Conservation (phyloP, 2,888 invertebrate species). For the Atethmia centrago region DNA sequence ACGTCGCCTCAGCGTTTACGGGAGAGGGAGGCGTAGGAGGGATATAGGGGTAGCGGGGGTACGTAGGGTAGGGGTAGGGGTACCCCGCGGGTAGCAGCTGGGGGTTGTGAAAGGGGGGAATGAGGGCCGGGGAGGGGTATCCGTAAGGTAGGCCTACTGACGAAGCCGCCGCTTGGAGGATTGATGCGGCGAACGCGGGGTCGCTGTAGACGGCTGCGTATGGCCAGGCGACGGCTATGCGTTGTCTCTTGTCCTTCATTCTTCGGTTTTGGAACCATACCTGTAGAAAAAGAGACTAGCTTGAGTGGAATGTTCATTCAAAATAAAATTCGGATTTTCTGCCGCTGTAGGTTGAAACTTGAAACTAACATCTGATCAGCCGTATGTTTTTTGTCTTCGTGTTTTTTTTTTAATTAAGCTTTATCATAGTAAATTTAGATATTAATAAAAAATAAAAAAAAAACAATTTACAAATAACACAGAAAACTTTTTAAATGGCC, state of each 20-base stretch:
- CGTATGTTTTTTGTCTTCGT: too few relatives aligned
- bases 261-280: constrained; percentile 99
- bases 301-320: constrained; percentile 28
- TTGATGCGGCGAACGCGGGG: constrained; percentile 97
- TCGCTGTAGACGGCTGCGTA: constrained; percentile 98
- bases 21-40: constrained; percentile 88
- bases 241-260: constrained; percentile 99
- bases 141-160: constrained; percentile 92
- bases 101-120: constrained; percentile 90
- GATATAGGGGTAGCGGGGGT: constrained; percentile 89
- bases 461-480: too few relatives aligned
- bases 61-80: constrained; percentile 90
- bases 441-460: too few relatives aligned
- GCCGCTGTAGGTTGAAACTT: too few relatives aligned
- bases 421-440: too few relatives aligned
- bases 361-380: too few relatives aligned
- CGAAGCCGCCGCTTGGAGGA: constrained; percentile 96
- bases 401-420: too few relatives aligned
- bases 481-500: too few relatives aligned
- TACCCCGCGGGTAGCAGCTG: constrained; percentile 90
- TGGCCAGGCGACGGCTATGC: constrained; percentile 98
- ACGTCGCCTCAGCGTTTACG: constrained; percentile 82
- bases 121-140: constrained; percentile 91
- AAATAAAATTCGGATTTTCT: too few relatives aligned
- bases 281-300: constrained; percentile 86